Evolutionary conservation across 2,113 vertebrate species (phyloP).

Genomic region (Chaetura pelagica): DNA sequence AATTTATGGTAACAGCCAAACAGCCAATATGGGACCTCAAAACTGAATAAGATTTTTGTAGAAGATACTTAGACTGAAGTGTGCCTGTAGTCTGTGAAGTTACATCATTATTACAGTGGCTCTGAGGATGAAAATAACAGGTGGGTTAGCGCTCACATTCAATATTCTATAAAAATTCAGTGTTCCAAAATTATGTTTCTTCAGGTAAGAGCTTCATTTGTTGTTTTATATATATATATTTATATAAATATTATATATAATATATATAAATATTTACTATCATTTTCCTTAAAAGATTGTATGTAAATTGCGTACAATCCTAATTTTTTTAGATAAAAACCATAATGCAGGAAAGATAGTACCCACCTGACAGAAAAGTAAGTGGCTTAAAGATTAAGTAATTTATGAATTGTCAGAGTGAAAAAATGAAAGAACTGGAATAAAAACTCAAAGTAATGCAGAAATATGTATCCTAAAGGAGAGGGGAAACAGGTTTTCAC

Average conservation of each 20-base stretch:
- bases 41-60: not conserved
- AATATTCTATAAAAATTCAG: not conserved
- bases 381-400: not conserved
- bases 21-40: not conserved
- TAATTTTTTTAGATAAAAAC: not conserved
- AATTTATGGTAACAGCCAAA: not conserved
- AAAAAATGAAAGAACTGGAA: not conserved
- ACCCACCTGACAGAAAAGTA: not conserved
- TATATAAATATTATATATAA: too few species aligned
- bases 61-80: not conserved
- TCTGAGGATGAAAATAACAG: not conserved
- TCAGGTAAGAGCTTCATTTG: not conserved
- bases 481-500: not conserved
- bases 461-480: not conserved
- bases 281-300: not conserved
- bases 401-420: not conserved
- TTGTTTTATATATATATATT: too few species aligned
- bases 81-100: not conserved
- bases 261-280: not conserved
- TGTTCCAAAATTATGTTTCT: not conserved
- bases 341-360: not conserved
- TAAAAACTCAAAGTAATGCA: not conserved
- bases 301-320: not conserved
- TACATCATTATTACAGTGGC: not conserved
- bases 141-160: accelerated